Percentiles rank a stretch among this genome's conserved stretches.
These are phyloP conservation scores for Pseudorasbora parva DNA, from an alignment of 2,113 vertebrate species.

Conservation along the genomic window DNA sequence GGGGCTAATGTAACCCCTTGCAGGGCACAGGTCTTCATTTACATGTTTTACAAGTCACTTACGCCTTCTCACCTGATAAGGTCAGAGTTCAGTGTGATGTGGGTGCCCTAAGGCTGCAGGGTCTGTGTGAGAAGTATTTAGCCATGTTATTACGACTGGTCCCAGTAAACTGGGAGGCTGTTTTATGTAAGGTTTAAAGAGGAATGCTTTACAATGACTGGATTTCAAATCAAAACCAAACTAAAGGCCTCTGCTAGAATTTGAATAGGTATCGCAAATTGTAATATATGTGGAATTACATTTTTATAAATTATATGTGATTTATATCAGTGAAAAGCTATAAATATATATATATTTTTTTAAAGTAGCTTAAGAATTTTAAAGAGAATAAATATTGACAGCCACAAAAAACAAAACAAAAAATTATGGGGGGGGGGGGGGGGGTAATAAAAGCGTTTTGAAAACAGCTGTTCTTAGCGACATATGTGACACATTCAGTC, in stretches of 20 bases:
- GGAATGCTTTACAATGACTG: neutral
- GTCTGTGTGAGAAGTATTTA: slow-evolving; percentile 65
- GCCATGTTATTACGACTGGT: slow-evolving; percentile 64
- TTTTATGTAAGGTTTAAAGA: neutral
- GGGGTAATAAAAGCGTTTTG: neutral
- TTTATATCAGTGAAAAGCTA: too few relatives aligned
- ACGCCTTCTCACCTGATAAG: slow-evolving; percentile 67
- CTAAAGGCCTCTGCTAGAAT: neutral
- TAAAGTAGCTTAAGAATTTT: neutral
- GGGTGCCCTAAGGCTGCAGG: slow-evolving; percentile 26
- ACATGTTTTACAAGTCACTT: slow-evolving; percentile 69
- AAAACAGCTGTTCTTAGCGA: slow-evolving; percentile 4
- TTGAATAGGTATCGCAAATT: neutral
- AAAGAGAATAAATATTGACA: neutral
- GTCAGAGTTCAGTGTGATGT: slow-evolving; percentile 44
- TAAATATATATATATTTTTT: too few relatives aligned
- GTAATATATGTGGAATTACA: neutral
- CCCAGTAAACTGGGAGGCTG: slow-evolving; percentile 66
- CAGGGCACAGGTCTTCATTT: slow-evolving; percentile 44
- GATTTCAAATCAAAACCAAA: neutral
- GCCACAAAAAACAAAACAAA: too few relatives aligned
- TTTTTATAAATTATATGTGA: too few relatives aligned
- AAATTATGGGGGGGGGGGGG: neutral
- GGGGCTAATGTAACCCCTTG: slow-evolving; percentile 42
- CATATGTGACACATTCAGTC: slow-evolving; percentile 22